Evolutionary conservation across 1,140 invertebrate species (phyloP).

Genomic region (Solenopsis invicta): DNA sequence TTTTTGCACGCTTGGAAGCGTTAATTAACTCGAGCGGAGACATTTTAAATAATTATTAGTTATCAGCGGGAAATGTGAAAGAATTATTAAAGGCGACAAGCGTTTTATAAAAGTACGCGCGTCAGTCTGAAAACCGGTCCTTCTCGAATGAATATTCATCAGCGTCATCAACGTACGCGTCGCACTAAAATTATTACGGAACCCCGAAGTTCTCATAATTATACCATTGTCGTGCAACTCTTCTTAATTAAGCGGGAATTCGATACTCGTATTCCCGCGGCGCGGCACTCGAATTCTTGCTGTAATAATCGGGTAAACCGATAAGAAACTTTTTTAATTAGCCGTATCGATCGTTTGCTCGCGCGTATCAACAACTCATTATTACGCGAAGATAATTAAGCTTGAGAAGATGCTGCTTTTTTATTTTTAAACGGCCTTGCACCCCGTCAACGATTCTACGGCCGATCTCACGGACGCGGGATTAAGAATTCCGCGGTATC

Average conservation of each 20-base stretch:
- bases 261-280: conserved; percentile 5
- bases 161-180: too few species aligned
- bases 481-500: conserved; percentile 73
- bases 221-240: neutral
- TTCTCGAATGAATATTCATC: neutral
- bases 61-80: neutral
- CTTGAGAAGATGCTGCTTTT: neutral
- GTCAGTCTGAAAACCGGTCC: neutral
- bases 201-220: neutral
- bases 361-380: conserved; percentile 52
- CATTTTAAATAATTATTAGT: neutral
- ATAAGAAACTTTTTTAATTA: conserved; percentile 65
- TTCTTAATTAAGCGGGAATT: conserved; percentile 52
- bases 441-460: conserved; percentile 55
- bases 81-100: too few species aligned
- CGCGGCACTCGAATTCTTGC: conserved; percentile 16
- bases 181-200: neutral
- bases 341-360: conserved; percentile 55
- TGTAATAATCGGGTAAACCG: conserved; percentile 49
- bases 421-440: conserved; percentile 14
- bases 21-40: conserved; percentile 18
- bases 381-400: conserved; percentile 67
- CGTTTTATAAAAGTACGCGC: neutral
- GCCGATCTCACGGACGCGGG: conserved; percentile 53
- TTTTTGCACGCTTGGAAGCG: conserved; percentile 1